phyloP scores from a whole-genome alignment of 2,888 invertebrate genomes.

The Pollenia amentaria region DNA sequence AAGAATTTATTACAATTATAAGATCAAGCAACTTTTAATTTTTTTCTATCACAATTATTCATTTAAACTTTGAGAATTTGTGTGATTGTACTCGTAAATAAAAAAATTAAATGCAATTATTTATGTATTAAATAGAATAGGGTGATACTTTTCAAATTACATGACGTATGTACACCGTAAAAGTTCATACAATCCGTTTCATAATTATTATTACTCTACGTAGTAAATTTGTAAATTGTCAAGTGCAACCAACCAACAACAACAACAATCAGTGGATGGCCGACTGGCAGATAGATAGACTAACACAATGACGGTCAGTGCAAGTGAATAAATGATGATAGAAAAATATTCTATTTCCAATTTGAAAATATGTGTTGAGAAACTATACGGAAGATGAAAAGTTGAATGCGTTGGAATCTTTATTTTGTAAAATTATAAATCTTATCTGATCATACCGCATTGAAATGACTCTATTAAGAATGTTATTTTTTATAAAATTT shows the following conservation, averaged over 20 bases:
- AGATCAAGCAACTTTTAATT: constrained; percentile 1
- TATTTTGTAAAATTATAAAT: constrained; percentile 26
- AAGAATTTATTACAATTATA: constrained; percentile 14
- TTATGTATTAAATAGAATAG: constrained; percentile 23
- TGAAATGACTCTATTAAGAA: constrained; percentile 44
- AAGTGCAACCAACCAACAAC: constrained; percentile 32
- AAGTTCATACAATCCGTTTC: constrained; percentile 7
- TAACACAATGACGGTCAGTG: background rate
- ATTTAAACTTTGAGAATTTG: background rate
- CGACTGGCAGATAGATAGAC: background rate
- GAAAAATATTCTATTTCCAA: constrained; percentile 1
- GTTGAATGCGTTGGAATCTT: constrained; percentile 24
- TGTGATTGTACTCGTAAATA: background rate
- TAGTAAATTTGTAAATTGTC: constrained; percentile 30
- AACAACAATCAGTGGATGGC: background rate
- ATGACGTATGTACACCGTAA: background rate
- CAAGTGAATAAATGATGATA: background rate
- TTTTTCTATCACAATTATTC: background rate
- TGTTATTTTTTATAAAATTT: constrained; percentile 47
- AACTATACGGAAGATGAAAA: constrained; percentile 52
- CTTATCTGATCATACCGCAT: constrained; percentile 30
- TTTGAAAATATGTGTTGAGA: constrained; percentile 9
- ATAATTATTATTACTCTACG: background rate
- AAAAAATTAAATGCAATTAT: constrained; percentile 24
- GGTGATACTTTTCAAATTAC: constrained; percentile 15